A percentile compares a stretch with the other conserved stretches of the same genome.
These are phyloP conservation scores for Sparus aurata DNA, from an alignment of 2,797 vertebrate genomes.

Conservation along the genomic window DNA sequence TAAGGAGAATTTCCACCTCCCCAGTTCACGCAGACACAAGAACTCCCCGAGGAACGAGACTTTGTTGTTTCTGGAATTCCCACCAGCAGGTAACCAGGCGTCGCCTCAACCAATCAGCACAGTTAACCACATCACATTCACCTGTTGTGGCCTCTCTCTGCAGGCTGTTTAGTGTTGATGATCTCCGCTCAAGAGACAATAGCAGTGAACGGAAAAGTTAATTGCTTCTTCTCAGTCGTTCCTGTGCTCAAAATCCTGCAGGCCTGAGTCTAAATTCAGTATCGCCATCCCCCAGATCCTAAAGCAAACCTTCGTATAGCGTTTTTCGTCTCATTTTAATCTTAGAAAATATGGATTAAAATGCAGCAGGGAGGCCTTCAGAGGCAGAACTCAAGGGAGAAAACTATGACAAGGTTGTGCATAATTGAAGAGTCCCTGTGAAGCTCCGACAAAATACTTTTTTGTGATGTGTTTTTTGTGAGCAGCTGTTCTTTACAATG, in stretches of 20 bases:
- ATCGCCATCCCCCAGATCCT: neutral
- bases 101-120: slow-evolving; percentile 5
- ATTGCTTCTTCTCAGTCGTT: too few species aligned
- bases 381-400: neutral
- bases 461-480: neutral
- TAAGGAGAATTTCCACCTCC: neutral
- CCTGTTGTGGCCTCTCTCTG: neutral
- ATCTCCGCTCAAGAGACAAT: neutral
- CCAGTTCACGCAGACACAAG: neutral
- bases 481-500: neutral
- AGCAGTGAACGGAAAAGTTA: neutral
- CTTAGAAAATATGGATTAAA: neutral
- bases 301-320: neutral
- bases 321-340: neutral
- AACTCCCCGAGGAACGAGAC: neutral
- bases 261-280: neutral
- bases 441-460: neutral
- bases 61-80: neutral
- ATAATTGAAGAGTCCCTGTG: neutral
- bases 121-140: neutral
- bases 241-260: too few species aligned
- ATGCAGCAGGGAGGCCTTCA: neutral
- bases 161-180: neutral
- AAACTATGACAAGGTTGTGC: neutral
- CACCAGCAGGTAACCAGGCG: slow-evolving; percentile 18